These are phyloP conservation scores for Campodea augens DNA, from an alignment of 1,140 invertebrate genomes.

Conservation along the genomic window DNA sequence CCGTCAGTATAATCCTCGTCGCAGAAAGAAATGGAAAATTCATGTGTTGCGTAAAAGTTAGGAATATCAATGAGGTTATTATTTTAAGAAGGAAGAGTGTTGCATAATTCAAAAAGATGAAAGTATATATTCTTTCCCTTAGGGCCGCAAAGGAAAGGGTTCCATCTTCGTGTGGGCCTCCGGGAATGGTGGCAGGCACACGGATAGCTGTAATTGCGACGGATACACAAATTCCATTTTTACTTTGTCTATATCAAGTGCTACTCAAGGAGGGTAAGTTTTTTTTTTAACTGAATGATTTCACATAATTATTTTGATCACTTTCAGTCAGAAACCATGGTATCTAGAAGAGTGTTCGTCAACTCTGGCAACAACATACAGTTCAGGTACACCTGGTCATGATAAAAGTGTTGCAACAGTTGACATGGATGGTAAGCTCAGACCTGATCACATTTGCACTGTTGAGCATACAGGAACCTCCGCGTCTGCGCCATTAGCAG, in stretches of 20 bases:
- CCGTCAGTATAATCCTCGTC: too few species aligned
- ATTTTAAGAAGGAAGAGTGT: too few species aligned
- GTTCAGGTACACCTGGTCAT: too few species aligned
- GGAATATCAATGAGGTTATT: too few species aligned
- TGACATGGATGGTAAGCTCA: conserved; percentile 26
- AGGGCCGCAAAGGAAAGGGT: conserved; percentile 87
- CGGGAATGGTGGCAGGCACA: conserved; percentile 88
- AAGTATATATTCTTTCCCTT: conserved; percentile 12
- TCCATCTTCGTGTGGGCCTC: conserved; percentile 99
- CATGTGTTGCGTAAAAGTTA: too few species aligned
- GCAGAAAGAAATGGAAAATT: too few species aligned
- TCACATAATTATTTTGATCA: conserved; percentile 11
- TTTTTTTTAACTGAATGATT: conserved; percentile 5
- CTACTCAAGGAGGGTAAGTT: conserved; percentile 76
- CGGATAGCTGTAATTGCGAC: conserved; percentile 97
- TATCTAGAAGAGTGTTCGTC: conserved; percentile 95
- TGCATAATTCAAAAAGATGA: too few species aligned
- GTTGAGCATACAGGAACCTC: conserved; percentile 26
- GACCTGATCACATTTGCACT: conserved; percentile 16
- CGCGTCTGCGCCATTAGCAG: conserved; percentile 39
- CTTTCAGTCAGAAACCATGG: conserved; percentile 69
- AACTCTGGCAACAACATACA: too few species aligned
- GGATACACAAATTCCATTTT: conserved; percentile 98
- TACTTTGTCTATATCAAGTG: conserved; percentile 90
- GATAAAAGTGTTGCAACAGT: conserved; percentile 36